Evolutionary conservation across 2,113 vertebrate species (phyloP).

Genomic region (Chionodraco myersi): DNA sequence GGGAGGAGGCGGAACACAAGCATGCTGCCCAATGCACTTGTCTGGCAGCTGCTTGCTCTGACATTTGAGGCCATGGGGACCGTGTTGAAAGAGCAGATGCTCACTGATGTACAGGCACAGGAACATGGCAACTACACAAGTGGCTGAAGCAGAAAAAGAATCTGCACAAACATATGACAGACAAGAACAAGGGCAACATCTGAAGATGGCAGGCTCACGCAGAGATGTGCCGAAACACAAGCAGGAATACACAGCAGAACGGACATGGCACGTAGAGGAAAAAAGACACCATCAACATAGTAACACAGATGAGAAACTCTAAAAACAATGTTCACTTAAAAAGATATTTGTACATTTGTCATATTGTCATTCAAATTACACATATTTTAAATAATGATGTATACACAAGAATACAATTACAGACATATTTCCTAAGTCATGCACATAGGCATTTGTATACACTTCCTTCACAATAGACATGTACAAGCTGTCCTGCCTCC

Average conservation of each 20-base stretch:
- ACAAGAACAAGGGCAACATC: slow-evolving; percentile 57
- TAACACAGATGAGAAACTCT: neutral
- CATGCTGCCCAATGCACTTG: slow-evolving; percentile 76
- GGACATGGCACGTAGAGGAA: slow-evolving; percentile 34
- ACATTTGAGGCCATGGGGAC: slow-evolving; percentile 83
- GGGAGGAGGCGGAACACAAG: slow-evolving; percentile 73
- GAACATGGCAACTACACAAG: slow-evolving; percentile 79
- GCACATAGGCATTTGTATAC: neutral
- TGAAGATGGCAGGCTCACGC: slow-evolving; percentile 54
- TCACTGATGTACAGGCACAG: slow-evolving; percentile 77
- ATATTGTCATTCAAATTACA: neutral
- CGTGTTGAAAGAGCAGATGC: slow-evolving; percentile 82
- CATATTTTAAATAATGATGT: neutral
- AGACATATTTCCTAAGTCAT: neutral
- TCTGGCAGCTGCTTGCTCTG: slow-evolving; percentile 80
- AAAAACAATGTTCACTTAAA: neutral
- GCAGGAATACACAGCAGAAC: slow-evolving; percentile 38
- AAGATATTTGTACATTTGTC: neutral
- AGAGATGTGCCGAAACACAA: slow-evolving; percentile 49
- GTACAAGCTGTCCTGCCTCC: neutral
- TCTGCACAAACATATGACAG: slow-evolving; percentile 72
- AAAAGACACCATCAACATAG: slow-evolving; percentile 6
- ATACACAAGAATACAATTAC: neutral
- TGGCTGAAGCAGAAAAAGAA: slow-evolving; percentile 72
- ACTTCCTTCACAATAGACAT: neutral